Base-by-base conservation (phyloP, 92 coral and sea anemone species). In the Phenganax marumi region DNA sequence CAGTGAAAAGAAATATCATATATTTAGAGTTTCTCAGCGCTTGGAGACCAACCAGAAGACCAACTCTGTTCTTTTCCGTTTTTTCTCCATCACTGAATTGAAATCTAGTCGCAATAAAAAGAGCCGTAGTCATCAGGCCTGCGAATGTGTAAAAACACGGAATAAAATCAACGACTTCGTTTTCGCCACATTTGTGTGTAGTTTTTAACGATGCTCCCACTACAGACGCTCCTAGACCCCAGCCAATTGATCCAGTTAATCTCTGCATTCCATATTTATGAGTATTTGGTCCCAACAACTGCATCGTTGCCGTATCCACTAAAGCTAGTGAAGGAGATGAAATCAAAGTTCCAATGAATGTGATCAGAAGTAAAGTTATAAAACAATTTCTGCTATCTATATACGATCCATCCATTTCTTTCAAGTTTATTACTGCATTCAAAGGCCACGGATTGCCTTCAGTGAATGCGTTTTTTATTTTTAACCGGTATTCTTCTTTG, bases 151-250 rank as follows among this genome's bases (percentile, higher is more conserved):
- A 95, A 73, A 95, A 95, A 55, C 98, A 95, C 6, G 98, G 98
- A 79, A 95, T 89, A 54, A 92, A 95, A 76, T 95, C 98, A 3
- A 95, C 98, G 19, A 95, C 90, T 68, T 95, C 98, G 68, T 89
- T 90, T 50, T 92, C 81, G 58, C 92, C 90, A 70, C 98, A 95
- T 56, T 86, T 93, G 78, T 95, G 93, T 12, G 98, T 95, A 14
- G 97, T 95, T 68, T 84, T 88, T 17, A 95, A 81, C 19, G 98
- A 92, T 9, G 98, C 98, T n/a, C 98, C 98, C 19, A 95, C 98
- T 0, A 95, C 96, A 39, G 93, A 95, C 4, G 98, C 98, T 33
- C 98, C 98, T 7, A 95, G 88, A n/a, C 98, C 98, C 98, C 98
- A 95, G 17, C 98, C 98, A 50, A 95, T 89, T n/a, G 98, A 95